Evolutionary conservation across 2,888 invertebrate species (phyloP).

Genomic region (Nephrotoma flavescens): DNA sequence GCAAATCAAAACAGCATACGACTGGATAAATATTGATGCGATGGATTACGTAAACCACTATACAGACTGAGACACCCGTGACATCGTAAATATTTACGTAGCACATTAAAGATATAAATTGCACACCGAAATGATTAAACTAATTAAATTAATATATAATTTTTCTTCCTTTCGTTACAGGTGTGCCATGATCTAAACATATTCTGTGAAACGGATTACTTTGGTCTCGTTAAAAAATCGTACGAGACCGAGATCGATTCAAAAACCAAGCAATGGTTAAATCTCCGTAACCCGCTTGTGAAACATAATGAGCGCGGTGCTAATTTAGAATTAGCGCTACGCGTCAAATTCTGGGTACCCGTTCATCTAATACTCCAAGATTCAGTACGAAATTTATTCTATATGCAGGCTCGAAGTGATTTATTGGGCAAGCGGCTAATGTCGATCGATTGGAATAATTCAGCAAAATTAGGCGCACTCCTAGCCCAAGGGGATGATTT

Average conservation of each 20-base stretch:
- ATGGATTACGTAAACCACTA: background rate
- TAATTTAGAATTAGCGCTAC: slow-evolving; percentile 27
- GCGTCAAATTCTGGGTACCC: slow-evolving; percentile 83
- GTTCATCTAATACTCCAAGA: slow-evolving; percentile 76
- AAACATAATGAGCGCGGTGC: slow-evolving; percentile 18
- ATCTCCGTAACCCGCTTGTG: slow-evolving; percentile 64
- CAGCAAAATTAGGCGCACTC: slow-evolving; percentile 57
- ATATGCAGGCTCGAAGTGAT: slow-evolving; percentile 67
- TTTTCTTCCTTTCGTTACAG: slow-evolving; percentile 35
- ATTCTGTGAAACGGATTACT: slow-evolving; percentile 75
- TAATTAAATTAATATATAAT: background rate
- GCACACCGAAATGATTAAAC: background rate
- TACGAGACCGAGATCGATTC: slow-evolving; percentile 30
- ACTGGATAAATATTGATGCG: background rate
- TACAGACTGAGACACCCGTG: background rate
- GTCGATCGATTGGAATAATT: slow-evolving; percentile 51
- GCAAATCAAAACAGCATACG: background rate
- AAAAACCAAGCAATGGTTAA: slow-evolving; percentile 73
- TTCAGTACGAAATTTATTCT: slow-evolving; percentile 65
- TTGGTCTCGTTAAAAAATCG: slow-evolving; percentile 53
- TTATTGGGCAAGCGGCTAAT: slow-evolving; percentile 57
- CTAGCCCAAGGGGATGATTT: slow-evolving; percentile 46
- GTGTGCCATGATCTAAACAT: slow-evolving; percentile 72
- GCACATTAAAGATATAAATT: background rate
- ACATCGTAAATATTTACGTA: background rate